phyloP scores from a whole-genome alignment of 2,888 invertebrate species.

The Cetonia aurata region DNA sequence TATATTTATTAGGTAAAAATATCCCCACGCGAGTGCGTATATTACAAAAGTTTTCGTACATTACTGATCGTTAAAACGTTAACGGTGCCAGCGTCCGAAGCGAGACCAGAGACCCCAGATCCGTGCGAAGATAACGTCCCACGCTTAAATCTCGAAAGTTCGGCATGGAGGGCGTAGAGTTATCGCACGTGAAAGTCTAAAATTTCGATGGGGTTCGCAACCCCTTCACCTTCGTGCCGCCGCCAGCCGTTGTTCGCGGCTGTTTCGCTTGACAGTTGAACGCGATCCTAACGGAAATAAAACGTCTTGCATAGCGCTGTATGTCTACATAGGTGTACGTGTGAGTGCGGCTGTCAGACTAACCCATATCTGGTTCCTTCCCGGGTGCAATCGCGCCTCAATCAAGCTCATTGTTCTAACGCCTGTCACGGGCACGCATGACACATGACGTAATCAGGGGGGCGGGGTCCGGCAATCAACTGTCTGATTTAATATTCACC shows the following conservation, averaged over 20 bases:
- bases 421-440: conserved; percentile 64
- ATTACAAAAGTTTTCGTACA: neutral
- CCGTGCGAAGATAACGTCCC: conserved; percentile 4
- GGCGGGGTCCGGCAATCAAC: conserved; percentile 65
- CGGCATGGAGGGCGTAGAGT: conserved; percentile 5
- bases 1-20: neutral
- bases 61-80: conserved; percentile 1
- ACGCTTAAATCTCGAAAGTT: conserved; percentile 11
- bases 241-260: conserved; percentile 27
- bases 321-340: conserved; percentile 14
- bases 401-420: conserved; percentile 65
- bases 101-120: neutral
- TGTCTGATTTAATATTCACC: conserved; percentile 67
- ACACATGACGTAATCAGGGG: conserved; percentile 66
- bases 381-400: conserved; percentile 60
- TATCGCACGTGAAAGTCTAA: conserved; percentile 30
- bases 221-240: conserved; percentile 32
- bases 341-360: conserved; percentile 51
- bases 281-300: conserved; percentile 55
- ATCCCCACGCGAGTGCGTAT: neutral
- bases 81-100: neutral
- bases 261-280: conserved; percentile 31
- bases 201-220: conserved; percentile 23
- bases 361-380: conserved; percentile 59
- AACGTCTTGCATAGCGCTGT: conserved; percentile 54